phyloP scores from a whole-genome alignment of 2,888 invertebrate species.

The Leuctra nigra region DNA sequence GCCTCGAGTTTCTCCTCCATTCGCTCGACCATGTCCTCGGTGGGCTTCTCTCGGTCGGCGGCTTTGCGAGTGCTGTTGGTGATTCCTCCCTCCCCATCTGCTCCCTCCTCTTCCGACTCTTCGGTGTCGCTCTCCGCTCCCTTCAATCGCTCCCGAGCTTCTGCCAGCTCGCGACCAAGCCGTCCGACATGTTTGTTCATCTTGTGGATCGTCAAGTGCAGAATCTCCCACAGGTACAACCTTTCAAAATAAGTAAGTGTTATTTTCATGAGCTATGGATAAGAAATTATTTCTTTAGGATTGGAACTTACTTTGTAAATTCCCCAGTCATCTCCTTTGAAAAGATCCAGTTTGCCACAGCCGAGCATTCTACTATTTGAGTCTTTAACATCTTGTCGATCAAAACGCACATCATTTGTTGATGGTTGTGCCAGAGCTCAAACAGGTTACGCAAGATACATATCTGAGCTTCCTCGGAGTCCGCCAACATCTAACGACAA shows the following conservation, averaged over 20 bases:
- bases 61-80: constrained; percentile 26
- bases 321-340: constrained; percentile 86
- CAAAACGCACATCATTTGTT: constrained; percentile 94
- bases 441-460: constrained; percentile 87
- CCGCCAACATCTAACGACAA: constrained; percentile 67
- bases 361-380: constrained; percentile 93
- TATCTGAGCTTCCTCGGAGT: constrained; percentile 93
- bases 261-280: neutral
- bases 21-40: constrained; percentile 82
- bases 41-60: constrained; percentile 50
- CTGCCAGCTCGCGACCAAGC: constrained; percentile 63
- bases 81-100: constrained; percentile 39
- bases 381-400: constrained; percentile 97
- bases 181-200: constrained; percentile 87
- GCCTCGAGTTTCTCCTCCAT: constrained; percentile 94
- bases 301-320: constrained; percentile 62
- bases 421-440: constrained; percentile 92
- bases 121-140: constrained; percentile 75
- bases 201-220: constrained; percentile 92
- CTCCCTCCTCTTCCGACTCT: constrained; percentile 57
- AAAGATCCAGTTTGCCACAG: constrained; percentile 97
- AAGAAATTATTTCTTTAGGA: neutral
- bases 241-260: constrained; percentile 41
- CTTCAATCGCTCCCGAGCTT: constrained; percentile 80
- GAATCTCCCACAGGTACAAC: constrained; percentile 92